Evolutionary conservation across 1,140 invertebrate species (phyloP).

Genomic region (Euwallacea fornicatus): DNA sequence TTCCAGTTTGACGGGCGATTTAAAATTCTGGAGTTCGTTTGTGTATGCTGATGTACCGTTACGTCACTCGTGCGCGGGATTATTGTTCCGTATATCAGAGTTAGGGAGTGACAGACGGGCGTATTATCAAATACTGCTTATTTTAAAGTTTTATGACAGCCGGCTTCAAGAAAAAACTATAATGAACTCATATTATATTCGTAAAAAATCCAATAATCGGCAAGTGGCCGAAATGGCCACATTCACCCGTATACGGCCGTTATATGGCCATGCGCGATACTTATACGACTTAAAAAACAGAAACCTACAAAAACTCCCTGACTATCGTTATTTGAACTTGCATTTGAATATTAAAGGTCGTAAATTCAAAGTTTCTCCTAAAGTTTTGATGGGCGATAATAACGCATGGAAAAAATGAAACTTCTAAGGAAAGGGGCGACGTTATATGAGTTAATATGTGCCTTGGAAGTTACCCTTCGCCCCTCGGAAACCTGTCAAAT

Average conservation of each 20-base stretch:
- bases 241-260: too few species aligned
- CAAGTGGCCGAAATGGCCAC: too few species aligned
- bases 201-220: too few species aligned
- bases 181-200: too few species aligned
- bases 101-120: constrained; percentile 21
- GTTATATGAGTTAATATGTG: not conserved
- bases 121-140: constrained; percentile 38
- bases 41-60: constrained; percentile 19
- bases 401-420: not conserved
- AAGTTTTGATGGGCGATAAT: constrained; percentile 27
- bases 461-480: constrained; percentile 20
- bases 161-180: not conserved
- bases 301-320: too few species aligned
- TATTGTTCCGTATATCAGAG: constrained; percentile 30
- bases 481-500: not conserved
- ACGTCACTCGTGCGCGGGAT: constrained; percentile 24
- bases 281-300: too few species aligned
- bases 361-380: constrained; percentile 38
- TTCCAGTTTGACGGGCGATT: constrained; percentile 36
- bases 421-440: not conserved
- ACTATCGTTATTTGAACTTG: constrained; percentile 17
- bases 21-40: constrained; percentile 36
- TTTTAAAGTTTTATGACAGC: constrained; percentile 33
- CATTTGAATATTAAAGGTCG: constrained; percentile 43
- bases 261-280: too few species aligned